A percentile compares a stretch with the other conserved stretches of the same genome.
Conservation (phyloP, 2,113 vertebrate genomes). For the Oncorhynchus mykiss region DNA sequence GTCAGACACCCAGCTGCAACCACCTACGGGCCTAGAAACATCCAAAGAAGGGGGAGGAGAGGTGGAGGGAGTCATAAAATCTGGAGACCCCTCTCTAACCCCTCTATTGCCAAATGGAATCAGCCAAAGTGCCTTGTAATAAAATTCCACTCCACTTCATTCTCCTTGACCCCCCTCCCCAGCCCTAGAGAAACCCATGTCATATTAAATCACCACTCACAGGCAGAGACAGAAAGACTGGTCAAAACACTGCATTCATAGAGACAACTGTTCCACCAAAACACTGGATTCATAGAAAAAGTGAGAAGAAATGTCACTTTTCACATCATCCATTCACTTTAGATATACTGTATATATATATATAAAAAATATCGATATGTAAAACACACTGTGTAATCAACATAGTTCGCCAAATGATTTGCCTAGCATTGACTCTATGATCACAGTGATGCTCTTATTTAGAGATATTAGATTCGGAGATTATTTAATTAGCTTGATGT, state of each 20-base stretch:
- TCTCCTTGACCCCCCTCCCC: conserved; percentile 4
- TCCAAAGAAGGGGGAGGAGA: not conserved
- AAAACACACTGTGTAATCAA: no score
- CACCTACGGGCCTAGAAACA: not conserved
- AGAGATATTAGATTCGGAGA: no score
- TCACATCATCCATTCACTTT: not conserved
- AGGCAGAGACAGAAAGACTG: not conserved
- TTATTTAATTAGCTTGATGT: no score
- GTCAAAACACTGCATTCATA: not conserved
- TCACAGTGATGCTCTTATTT: no score
- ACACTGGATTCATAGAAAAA: not conserved
- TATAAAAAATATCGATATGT: no score
- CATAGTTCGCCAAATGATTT: not conserved
- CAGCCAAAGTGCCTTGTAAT: conserved; percentile 6
- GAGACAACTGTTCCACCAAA: not conserved
- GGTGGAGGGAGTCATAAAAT: not conserved
- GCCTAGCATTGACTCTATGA: not conserved
- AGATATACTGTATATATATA: not conserved
- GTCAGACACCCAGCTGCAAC: not conserved
- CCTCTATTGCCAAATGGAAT: conserved; percentile 7
- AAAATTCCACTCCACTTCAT: not conserved
- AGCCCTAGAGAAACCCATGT: not conserved
- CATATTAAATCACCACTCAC: not conserved
- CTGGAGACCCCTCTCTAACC: not conserved
- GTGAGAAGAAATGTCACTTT: not conserved